phyloP scores from a whole-genome alignment of 2,113 vertebrate genomes.

The Artemisiospiza belli region DNA sequence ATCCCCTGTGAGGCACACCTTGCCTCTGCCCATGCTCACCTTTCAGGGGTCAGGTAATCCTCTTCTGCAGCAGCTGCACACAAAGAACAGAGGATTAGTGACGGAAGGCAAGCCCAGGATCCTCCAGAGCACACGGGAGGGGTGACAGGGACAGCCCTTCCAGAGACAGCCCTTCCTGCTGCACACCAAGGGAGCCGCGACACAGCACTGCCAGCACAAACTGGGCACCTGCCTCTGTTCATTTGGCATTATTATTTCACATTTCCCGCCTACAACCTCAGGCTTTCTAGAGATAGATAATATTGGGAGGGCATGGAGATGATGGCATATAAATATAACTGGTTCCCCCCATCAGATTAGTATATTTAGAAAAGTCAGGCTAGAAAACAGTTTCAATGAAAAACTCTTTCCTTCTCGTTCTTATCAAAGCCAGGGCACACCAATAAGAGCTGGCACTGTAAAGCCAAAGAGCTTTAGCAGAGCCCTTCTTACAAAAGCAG shows the following conservation, averaged over 20 bases:
- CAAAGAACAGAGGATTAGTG: background rate
- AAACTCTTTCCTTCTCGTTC: background rate
- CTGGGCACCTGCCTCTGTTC: background rate
- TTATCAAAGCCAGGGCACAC: background rate
- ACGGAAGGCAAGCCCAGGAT: background rate
- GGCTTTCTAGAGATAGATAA: background rate
- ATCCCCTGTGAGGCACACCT: fast-evolving
- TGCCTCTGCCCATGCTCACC: slow-evolving; percentile 51
- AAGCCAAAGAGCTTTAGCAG: background rate
- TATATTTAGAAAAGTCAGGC: background rate
- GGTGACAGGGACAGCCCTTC: background rate
- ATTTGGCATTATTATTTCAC: background rate
- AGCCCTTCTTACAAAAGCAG: background rate
- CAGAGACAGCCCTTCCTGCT: background rate
- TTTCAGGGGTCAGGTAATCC: background rate
- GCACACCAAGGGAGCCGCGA: background rate
- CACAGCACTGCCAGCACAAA: background rate
- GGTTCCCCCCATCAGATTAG: background rate
- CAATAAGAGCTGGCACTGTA: background rate
- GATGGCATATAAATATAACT: background rate
- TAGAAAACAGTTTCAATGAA: background rate
- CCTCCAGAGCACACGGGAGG: fast-evolving
- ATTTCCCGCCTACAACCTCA: background rate
- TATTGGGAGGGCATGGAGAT: background rate
- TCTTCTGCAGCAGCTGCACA: slow-evolving; percentile 61